phyloP scores from a whole-genome alignment of 2,888 invertebrate species.

The Watsonalla cultraria region DNA sequence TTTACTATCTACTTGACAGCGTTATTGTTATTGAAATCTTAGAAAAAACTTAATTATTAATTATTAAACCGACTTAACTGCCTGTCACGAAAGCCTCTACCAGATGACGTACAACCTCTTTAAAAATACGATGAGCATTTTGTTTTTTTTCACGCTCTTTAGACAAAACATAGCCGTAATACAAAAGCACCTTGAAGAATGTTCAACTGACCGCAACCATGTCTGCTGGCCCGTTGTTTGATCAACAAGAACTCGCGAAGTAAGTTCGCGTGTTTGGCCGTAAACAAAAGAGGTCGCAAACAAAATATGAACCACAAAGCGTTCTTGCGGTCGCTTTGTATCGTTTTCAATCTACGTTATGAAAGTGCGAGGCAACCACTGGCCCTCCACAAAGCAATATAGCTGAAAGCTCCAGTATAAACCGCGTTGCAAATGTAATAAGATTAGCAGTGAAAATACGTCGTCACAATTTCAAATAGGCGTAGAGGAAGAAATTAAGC shows the following conservation, averaged over 20 bases:
- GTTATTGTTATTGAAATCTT: no score
- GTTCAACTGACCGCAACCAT: constrained; percentile 25
- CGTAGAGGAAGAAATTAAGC: background rate
- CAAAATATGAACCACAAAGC: constrained; percentile 69
- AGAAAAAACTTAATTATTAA: no score
- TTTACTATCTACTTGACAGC: no score
- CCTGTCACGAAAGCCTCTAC: no score
- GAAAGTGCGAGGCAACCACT: constrained; percentile 59
- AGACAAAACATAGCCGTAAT: background rate
- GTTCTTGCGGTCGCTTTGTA: constrained; percentile 70
- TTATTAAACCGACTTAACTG: no score
- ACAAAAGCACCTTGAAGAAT: background rate
- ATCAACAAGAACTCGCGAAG: constrained; percentile 35
- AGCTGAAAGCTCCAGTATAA: constrained; percentile 64
- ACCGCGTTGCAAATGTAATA: constrained; percentile 32
- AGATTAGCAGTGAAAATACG: constrained; percentile 7
- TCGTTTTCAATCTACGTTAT: constrained; percentile 68
- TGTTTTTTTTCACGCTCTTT: background rate
- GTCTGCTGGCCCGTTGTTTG: constrained; percentile 31
- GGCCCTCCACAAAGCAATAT: constrained; percentile 66
- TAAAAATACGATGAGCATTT: no score
- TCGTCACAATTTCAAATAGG: background rate
- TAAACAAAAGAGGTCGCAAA: constrained; percentile 45
- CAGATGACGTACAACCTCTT: no score
- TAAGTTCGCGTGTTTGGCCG: constrained; percentile 32